Evolutionary conservation across 2,888 invertebrate species (phyloP).

Genomic region (Drosophila nr. perissopoda): DNA sequence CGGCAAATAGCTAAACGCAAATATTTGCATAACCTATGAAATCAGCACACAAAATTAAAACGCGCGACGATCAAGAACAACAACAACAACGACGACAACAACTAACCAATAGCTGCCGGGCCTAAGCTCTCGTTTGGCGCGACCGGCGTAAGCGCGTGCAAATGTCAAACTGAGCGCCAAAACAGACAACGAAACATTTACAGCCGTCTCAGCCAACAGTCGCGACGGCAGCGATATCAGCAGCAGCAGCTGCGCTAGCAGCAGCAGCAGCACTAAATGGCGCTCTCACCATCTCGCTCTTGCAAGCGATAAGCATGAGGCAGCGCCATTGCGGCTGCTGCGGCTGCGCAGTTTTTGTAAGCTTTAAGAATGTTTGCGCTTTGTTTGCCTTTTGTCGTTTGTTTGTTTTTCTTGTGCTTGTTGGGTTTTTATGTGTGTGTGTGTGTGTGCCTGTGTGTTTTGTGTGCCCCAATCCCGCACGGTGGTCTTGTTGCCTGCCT

Average conservation of each 20-base stretch:
- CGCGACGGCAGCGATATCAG: constrained; percentile 22
- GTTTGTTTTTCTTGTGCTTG: constrained; percentile 30
- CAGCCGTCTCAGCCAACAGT: constrained; percentile 20
- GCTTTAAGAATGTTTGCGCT: constrained; percentile 59
- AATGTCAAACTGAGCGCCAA: constrained; percentile 77
- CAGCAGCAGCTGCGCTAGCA: constrained; percentile 7
- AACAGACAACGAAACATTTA: constrained; percentile 49
- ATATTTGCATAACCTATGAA: constrained; percentile 66
- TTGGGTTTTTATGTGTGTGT: constrained; percentile 5
- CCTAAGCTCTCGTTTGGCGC: constrained; percentile 46
- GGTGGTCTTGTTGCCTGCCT: constrained; percentile 49
- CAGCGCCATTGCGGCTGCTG: constrained; percentile 46
- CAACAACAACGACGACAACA: constrained; percentile 24
- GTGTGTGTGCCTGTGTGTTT: constrained; percentile 1
- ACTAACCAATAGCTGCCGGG: constrained; percentile 48
- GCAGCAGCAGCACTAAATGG: constrained; percentile 6
- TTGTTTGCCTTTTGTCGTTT: constrained; percentile 42
- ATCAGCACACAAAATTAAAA: constrained; percentile 63
- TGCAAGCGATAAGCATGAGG: not conserved
- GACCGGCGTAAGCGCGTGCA: constrained; percentile 76
- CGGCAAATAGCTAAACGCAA: constrained; percentile 36
- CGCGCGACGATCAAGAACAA: constrained; percentile 33
- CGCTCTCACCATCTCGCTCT: constrained; percentile 19
- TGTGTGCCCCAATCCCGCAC: constrained; percentile 29
- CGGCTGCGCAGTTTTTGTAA: constrained; percentile 48